These are phyloP conservation scores for Hemichromis elongatus DNA, from an alignment of 2,113 vertebrate genomes.

Conservation along the genomic window DNA sequence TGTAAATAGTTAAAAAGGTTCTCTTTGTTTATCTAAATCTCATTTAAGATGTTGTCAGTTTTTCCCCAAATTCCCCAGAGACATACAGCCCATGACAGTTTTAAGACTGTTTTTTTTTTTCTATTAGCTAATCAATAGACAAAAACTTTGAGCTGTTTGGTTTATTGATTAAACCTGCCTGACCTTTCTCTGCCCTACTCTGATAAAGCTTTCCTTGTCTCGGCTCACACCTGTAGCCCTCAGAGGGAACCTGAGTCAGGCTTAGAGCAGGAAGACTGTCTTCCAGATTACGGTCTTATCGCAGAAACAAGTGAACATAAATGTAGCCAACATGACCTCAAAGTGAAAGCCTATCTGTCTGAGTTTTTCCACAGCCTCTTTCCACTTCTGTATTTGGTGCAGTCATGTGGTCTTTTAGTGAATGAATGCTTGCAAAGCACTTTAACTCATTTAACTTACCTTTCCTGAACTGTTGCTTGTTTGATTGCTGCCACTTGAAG, in stretches of 20 bases:
- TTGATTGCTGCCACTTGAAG: neutral
- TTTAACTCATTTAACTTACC: neutral
- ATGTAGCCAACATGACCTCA: neutral
- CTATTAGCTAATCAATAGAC: conserved; percentile 3
- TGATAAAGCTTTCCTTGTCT: conserved; percentile 31
- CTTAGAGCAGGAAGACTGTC: neutral
- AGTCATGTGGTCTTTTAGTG: neutral
- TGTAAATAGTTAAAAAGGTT: neutral
- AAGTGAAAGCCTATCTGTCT: neutral
- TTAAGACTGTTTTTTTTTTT: neutral
- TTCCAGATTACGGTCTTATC: conserved; percentile 31
- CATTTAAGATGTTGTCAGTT: neutral
- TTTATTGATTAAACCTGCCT: conserved; percentile 25
- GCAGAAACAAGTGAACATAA: neutral
- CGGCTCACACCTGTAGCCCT: conserved; percentile 25
- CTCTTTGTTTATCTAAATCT: neutral
- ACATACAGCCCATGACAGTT: neutral
- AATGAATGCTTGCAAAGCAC: neutral
- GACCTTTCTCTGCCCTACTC: conserved; percentile 11
- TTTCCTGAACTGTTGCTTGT: neutral
- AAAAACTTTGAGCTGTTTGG: neutral
- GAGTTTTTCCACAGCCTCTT: neutral
- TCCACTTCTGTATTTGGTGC: neutral
- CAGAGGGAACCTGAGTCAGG: neutral
- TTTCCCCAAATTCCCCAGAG: neutral